Conservation (phyloP, 1,140 invertebrate genomes). For the Chironomus tepperi region DNA sequence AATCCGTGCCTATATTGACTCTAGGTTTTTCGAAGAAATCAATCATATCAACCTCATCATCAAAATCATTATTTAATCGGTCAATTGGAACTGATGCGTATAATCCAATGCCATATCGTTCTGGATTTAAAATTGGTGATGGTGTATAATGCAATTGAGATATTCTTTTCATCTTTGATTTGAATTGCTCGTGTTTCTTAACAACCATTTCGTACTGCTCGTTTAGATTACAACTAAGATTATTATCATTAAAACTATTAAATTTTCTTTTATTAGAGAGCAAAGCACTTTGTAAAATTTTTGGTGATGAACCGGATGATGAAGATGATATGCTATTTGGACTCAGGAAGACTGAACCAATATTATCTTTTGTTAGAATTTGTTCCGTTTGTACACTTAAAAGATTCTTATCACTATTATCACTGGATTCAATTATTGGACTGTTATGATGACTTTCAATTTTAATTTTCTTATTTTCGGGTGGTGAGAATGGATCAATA, state of each 20-base stretch:
- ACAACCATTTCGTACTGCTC: background rate
- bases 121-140: slow-evolving; percentile 84
- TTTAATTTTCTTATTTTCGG: slow-evolving; percentile 32
- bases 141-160: slow-evolving; percentile 72
- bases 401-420: slow-evolving; percentile 24
- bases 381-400: slow-evolving; percentile 25
- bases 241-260: slow-evolving; percentile 36
- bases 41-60: slow-evolving; percentile 37
- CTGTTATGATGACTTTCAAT: slow-evolving; percentile 26
- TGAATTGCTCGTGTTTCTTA: slow-evolving; percentile 41
- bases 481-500: slow-evolving; percentile 19
- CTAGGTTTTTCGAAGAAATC: slow-evolving; percentile 43
- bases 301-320: slow-evolving; percentile 38
- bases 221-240: too few species aligned
- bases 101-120: slow-evolving; percentile 74
- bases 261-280: slow-evolving; percentile 30
- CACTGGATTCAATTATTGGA: slow-evolving; percentile 17
- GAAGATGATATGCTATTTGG: slow-evolving; percentile 59
- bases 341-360: slow-evolving; percentile 61
- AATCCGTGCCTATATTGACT: slow-evolving; percentile 84
- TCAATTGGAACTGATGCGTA: slow-evolving; percentile 42
- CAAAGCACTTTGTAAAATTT: slow-evolving; percentile 44
- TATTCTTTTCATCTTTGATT: slow-evolving; percentile 48
- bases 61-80: slow-evolving; percentile 26
- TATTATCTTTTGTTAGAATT: slow-evolving; percentile 39